phyloP scores from a whole-genome alignment of 1,140 invertebrate species.

The Helicoverpa armigera region DNA sequence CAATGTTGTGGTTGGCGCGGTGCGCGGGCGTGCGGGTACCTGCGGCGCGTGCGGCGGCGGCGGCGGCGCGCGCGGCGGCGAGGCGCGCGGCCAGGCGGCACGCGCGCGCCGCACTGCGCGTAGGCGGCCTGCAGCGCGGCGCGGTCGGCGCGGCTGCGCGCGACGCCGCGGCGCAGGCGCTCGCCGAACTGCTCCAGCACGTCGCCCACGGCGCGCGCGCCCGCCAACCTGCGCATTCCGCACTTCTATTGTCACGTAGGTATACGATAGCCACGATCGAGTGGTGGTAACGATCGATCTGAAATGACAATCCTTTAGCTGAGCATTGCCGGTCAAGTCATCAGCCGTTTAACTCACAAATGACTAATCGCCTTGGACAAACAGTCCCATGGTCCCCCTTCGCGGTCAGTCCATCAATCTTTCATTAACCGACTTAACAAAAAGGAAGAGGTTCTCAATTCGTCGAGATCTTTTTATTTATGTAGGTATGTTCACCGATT shows the following conservation, averaged over 20 bases:
- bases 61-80: conserved; percentile 7
- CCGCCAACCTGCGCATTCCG: conserved; percentile 58
- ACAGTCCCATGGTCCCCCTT: no score
- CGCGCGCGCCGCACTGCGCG: conserved; percentile 57
- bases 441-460: no score
- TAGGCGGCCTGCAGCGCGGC: conserved; percentile 64
- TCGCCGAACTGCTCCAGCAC: conserved; percentile 71
- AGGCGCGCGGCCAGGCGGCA: conserved; percentile 30
- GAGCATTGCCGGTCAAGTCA: no score
- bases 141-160: conserved; percentile 67
- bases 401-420: no score
- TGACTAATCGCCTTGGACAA: no score
- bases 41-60: neutral
- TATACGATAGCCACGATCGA: no score
- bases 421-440: no score
- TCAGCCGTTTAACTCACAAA: no score
- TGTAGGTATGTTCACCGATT: no score
- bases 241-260: neutral
- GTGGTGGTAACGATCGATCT: no score
- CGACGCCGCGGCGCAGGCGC: conserved; percentile 65
- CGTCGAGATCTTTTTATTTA: no score
- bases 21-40: neutral
- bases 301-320: no score
- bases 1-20: neutral
- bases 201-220: conserved; percentile 72